A percentile compares a stretch with the other conserved stretches of the same genome.
These are phyloP conservation scores for Melanotaenia pygmaea DNA, from an alignment of 2,797 vertebrate genomes.

Conservation along the genomic window DNA sequence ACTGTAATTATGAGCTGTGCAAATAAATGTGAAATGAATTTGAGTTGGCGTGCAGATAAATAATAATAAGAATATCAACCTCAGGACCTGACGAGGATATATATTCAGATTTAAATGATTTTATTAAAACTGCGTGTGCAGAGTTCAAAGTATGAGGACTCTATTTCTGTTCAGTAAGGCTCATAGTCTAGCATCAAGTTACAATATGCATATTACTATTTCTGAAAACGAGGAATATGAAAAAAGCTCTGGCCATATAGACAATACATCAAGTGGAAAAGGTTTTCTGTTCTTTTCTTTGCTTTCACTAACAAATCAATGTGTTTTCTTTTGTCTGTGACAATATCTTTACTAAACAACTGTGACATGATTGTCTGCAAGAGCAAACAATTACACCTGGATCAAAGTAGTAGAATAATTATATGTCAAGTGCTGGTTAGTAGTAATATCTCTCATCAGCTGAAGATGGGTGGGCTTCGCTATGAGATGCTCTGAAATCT, in stretches of 20 bases:
- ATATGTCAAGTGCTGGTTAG: slow-evolving; percentile 70
- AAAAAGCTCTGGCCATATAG: slow-evolving; percentile 24
- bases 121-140: slow-evolving; percentile 29
- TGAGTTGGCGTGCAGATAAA: slow-evolving; percentile 43
- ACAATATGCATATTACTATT: slow-evolving; percentile 5
- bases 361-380: slow-evolving; percentile 50
- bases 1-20: slow-evolving; percentile 42
- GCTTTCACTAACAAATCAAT: slow-evolving; percentile 48
- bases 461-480: slow-evolving; percentile 56
- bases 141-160: slow-evolving; percentile 11
- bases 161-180: slow-evolving; percentile 22
- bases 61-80: slow-evolving; percentile 47
- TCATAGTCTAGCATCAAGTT: slow-evolving; percentile 16
- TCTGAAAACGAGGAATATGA: slow-evolving; percentile 16
- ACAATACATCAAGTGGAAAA: slow-evolving; percentile 29
- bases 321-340: slow-evolving; percentile 47
- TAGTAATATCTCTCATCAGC: slow-evolving; percentile 69
- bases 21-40: slow-evolving; percentile 58
- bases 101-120: slow-evolving; percentile 31
- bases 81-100: slow-evolving; percentile 30
- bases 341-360: slow-evolving; percentile 33
- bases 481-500: slow-evolving; percentile 62
- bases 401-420: slow-evolving; percentile 73
- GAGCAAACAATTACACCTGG: slow-evolving; percentile 76
- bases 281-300: slow-evolving; percentile 17